Evolutionary conservation across 2,888 invertebrate genomes (phyloP).

Genomic region (Eilema griseolum): DNA sequence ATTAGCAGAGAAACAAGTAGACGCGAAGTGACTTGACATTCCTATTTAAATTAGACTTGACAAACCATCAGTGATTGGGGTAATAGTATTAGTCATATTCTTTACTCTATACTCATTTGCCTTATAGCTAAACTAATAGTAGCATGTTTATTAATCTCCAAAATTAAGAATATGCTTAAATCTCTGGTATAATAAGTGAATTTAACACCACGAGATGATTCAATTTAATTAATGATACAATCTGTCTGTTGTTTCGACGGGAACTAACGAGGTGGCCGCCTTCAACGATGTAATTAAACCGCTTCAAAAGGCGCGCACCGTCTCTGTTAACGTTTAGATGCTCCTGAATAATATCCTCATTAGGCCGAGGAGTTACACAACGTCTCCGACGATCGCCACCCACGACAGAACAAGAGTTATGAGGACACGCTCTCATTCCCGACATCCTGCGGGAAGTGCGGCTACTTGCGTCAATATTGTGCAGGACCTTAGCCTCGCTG

Average conservation of each 20-base stretch:
- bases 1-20: background rate
- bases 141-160: background rate
- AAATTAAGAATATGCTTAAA: constrained; percentile 2
- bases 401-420: constrained; percentile 78
- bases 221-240: constrained; percentile 65
- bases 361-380: constrained; percentile 75
- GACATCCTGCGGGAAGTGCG: constrained; percentile 84
- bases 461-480: constrained; percentile 77
- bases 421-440: constrained; percentile 85
- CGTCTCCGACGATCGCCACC: constrained; percentile 72
- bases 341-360: constrained; percentile 82
- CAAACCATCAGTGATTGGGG: background rate
- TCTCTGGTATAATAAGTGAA: constrained; percentile 44
- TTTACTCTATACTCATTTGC: background rate
- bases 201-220: constrained; percentile 56
- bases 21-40: background rate
- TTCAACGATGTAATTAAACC: constrained; percentile 71
- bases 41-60: too few relatives aligned
- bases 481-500: constrained; percentile 74
- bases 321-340: constrained; percentile 63
- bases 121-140: background rate
- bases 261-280: constrained; percentile 69
- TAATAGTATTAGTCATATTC: background rate
- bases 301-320: constrained; percentile 60
- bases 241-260: constrained; percentile 64